Conservation (phyloP, 64 coral and sea anemone genomes). For the Pocillopora verrucosa region DNA sequence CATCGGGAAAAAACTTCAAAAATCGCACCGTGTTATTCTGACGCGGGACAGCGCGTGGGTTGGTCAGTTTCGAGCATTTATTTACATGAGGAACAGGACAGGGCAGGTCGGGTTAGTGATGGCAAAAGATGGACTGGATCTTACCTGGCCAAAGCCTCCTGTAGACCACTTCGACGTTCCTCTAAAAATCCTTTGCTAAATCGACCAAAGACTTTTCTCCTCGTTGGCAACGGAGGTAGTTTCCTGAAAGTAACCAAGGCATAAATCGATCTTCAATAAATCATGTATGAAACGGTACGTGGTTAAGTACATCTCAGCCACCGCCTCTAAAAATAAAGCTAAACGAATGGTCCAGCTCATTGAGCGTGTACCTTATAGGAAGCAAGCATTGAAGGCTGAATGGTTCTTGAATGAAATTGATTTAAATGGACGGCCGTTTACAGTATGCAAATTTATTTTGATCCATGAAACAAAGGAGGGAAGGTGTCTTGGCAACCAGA, state of each 20-base stretch:
- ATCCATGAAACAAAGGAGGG: not conserved
- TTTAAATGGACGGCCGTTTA: not conserved
- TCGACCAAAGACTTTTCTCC: conserved; percentile 27
- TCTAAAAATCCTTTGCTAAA: conserved; percentile 28
- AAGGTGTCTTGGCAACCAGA: not conserved
- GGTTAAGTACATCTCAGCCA: too few relatives aligned
- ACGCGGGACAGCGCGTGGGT: too few relatives aligned
- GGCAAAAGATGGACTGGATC: not conserved
- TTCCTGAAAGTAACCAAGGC: conserved; percentile 9
- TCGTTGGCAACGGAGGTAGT: conserved; percentile 15
- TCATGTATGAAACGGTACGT: too few relatives aligned
- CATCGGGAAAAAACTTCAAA: too few relatives aligned
- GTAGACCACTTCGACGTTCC: conserved; percentile 17
- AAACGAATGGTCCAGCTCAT: not conserved
- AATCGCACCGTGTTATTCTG: too few relatives aligned
- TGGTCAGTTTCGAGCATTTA: too few relatives aligned
- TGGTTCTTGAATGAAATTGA: not conserved
- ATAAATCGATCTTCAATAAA: too few relatives aligned
- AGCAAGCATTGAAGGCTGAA: not conserved
- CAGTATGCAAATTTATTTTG: not conserved
- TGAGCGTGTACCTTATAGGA: not conserved
- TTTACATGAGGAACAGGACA: too few relatives aligned
- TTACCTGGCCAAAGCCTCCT: conserved; percentile 33
- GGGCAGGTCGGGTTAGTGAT: too few relatives aligned
- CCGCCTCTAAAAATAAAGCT: too few relatives aligned